Percentiles rank a stretch among this genome's conserved stretches.
These are phyloP conservation scores for Chironomus striatipennis DNA, from an alignment of 1,140 invertebrate species.

Conservation along the genomic window DNA sequence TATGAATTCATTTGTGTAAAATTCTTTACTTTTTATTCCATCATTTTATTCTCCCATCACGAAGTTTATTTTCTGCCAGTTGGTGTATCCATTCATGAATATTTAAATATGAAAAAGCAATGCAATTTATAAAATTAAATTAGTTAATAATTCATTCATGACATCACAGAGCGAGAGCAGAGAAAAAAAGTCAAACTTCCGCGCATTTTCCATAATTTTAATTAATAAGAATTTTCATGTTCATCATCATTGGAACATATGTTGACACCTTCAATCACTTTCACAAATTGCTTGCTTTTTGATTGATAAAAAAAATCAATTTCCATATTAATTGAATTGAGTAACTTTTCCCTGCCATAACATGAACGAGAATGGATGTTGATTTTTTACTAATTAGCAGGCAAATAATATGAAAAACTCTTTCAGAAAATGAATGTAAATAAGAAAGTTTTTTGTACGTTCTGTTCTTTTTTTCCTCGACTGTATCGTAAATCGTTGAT, in stretches of 20 bases:
- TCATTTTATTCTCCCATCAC: background rate
- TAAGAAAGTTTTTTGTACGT: background rate
- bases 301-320: background rate
- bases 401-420: background rate
- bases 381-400: slow-evolving; percentile 12
- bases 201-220: slow-evolving; percentile 10
- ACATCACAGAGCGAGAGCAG: background rate
- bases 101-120: slow-evolving; percentile 17
- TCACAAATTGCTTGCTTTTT: background rate
- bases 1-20: slow-evolving; percentile 3
- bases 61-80: background rate
- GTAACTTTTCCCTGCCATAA: no score
- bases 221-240: background rate
- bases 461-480: background rate
- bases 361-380: background rate
- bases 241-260: background rate
- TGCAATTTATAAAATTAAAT: slow-evolving; percentile 22
- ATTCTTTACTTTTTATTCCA: background rate
- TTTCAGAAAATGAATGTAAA: no score
- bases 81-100: slow-evolving; percentile 21
- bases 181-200: background rate
- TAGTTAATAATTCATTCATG: slow-evolving; percentile 21
- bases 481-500: slow-evolving; percentile 1
- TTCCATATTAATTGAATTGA: no score
- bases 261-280: background rate